These are phyloP conservation scores for Pandemis heparana DNA, from an alignment of 2,888 invertebrate species.

Conservation along the genomic window DNA sequence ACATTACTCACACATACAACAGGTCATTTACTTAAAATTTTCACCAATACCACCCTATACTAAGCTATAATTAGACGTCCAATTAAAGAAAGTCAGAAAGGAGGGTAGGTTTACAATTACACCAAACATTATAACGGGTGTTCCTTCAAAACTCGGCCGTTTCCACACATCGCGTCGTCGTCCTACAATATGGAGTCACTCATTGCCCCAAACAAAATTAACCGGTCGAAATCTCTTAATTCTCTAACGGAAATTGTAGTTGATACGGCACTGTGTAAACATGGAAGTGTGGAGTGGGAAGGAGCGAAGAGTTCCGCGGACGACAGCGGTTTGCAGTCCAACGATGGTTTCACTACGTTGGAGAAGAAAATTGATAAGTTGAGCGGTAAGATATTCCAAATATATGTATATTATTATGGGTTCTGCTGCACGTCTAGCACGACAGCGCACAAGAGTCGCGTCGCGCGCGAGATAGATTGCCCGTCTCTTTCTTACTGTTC, in stretches of 20 bases:
- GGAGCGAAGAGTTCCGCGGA: constrained; percentile 6
- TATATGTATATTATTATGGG: no score
- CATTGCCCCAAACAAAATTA: constrained; percentile 16
- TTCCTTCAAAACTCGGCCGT: neutral
- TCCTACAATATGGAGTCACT: constrained; percentile 6
- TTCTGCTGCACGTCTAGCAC: no score
- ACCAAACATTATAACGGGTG: neutral
- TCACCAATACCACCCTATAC: no score
- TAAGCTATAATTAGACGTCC: no score
- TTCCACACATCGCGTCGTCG: neutral
- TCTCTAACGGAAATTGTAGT: neutral
- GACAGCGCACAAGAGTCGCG: no score
- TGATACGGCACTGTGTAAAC: neutral
- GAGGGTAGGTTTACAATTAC: neutral
- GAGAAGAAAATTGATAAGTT: constrained; percentile 32
- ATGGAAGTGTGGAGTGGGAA: neutral
- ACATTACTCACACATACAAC: no score
- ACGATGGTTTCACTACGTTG: constrained; percentile 2
- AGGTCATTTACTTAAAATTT: no score
- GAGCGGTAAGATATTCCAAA: constrained; percentile 20
- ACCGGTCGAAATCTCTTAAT: constrained; percentile 30
- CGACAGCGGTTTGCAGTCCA: constrained; percentile 18
- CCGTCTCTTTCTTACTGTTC: no score
- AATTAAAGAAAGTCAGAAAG: neutral
- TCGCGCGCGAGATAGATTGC: no score